A percentile compares a stretch with the other conserved stretches of the same genome.
Conservation (phyloP, 2,888 invertebrate genomes). For the Pachliopta kotzebuea region DNA sequence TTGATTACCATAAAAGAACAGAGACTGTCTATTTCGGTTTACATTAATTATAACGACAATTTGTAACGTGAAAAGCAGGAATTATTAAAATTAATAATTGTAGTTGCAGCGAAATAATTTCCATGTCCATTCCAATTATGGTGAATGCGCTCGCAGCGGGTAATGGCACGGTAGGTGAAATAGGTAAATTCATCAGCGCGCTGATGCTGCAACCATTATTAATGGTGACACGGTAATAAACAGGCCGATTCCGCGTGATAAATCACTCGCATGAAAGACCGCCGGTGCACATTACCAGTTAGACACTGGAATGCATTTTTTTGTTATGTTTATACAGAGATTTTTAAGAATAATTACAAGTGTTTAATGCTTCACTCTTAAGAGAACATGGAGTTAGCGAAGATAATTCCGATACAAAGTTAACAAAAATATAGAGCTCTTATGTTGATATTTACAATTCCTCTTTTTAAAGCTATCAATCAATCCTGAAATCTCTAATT, state of each 20-base stretch:
- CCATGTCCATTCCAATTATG: constrained; percentile 32
- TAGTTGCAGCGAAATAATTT: constrained; percentile 28
- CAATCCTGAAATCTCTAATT: too few relatives aligned
- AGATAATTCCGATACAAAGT: background rate
- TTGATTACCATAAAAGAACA: too few relatives aligned
- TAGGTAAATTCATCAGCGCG: constrained; percentile 55
- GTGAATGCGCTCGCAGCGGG: constrained; percentile 27
- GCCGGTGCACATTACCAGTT: constrained; percentile 26
- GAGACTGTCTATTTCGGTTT: too few relatives aligned
- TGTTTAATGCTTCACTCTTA: too few relatives aligned
- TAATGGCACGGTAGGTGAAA: constrained; percentile 41
- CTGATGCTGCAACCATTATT: constrained; percentile 54
- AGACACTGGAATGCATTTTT: constrained; percentile 12
- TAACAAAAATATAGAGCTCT: background rate
- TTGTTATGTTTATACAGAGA: background rate
- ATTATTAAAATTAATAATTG: constrained; percentile 7
- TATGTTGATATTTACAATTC: background rate
- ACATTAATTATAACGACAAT: too few relatives aligned
- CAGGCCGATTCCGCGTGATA: constrained; percentile 53
- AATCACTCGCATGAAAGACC: constrained; percentile 49
- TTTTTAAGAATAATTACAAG: too few relatives aligned
- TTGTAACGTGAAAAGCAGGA: background rate
- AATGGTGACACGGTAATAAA: constrained; percentile 70
- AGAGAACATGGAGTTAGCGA: background rate
- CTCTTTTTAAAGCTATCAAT: background rate